These are phyloP conservation scores for Volucella bombylans DNA, from an alignment of 2,888 invertebrate genomes.

Conservation along the genomic window DNA sequence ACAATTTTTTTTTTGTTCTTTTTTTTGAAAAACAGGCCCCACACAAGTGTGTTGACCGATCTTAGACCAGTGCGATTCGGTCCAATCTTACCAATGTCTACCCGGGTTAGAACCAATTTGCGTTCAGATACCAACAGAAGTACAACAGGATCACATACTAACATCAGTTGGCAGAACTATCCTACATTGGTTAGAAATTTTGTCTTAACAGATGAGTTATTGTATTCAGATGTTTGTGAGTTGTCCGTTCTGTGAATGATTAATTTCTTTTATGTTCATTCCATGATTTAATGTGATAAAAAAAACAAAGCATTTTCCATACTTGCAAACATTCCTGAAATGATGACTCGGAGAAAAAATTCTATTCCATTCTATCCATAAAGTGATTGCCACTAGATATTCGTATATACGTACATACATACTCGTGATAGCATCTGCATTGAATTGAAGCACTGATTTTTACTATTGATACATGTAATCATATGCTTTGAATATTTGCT, in stretches of 20 bases:
- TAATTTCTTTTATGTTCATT: slow-evolving; percentile 17
- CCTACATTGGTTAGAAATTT: slow-evolving; percentile 58
- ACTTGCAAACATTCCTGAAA: not conserved
- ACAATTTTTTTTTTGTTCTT: slow-evolving; percentile 10
- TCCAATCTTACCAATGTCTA: slow-evolving; percentile 73
- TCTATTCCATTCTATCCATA: not conserved
- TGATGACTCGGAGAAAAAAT: not conserved
- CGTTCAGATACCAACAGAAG: slow-evolving; percentile 42
- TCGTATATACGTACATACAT: not conserved
- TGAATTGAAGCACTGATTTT: not conserved
- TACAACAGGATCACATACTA: slow-evolving; percentile 10
- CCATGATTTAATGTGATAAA: slow-evolving; percentile 3
- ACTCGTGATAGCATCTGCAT: not conserved
- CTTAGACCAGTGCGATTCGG: slow-evolving; percentile 77
- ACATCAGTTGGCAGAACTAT: slow-evolving; percentile 3
- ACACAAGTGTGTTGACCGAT: slow-evolving; percentile 76
- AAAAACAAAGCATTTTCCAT: not conserved
- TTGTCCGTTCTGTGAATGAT: slow-evolving; percentile 15
- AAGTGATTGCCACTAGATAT: not conserved
- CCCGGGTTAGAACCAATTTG: slow-evolving; percentile 60
- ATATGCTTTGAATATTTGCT: not conserved
- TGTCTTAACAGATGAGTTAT: not conserved
- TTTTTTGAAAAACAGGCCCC: slow-evolving; percentile 31
- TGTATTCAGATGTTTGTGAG: slow-evolving; percentile 3
- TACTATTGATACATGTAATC: not conserved